Conservation (phyloP, 2,113 vertebrate genomes). For the Numida meleagris region DNA sequence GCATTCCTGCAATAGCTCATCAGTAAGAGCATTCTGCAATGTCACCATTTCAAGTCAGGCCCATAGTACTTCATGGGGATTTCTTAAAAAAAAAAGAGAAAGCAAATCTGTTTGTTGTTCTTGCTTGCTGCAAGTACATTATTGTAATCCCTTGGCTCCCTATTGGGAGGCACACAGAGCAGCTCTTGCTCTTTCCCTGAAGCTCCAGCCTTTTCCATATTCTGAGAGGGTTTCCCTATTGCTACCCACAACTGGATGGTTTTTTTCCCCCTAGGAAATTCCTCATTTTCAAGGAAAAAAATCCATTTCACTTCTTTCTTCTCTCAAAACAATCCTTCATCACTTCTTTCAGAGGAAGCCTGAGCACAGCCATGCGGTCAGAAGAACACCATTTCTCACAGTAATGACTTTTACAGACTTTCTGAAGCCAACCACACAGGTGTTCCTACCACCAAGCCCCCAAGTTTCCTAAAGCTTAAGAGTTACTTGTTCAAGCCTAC, state of each 20-base stretch:
- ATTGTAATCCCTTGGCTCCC: not conserved
- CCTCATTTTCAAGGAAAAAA: not conserved
- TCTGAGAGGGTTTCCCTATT: not conserved
- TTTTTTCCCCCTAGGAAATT: not conserved
- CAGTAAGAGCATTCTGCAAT: not conserved
- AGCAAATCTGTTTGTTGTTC: not conserved
- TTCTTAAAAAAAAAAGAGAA: not conserved
- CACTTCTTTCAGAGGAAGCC: not conserved
- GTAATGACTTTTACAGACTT: rapidly evolving
- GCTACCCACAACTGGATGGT: not conserved
- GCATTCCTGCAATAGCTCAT: not conserved
- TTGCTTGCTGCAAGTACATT: not conserved
- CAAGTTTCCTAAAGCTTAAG: not conserved
- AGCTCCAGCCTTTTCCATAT: not conserved
- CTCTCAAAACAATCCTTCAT: not conserved
- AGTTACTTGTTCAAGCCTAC: not conserved
- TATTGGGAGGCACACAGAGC: not conserved
- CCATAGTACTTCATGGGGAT: not conserved
- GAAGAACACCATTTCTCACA: not conserved
- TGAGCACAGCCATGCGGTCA: not conserved
- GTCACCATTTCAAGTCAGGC: not conserved
- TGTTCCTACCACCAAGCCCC: too few relatives aligned
- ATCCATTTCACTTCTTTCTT: not conserved
- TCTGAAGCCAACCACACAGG: not conserved
- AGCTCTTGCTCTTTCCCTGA: not conserved